A percentile compares a stretch with the other conserved stretches of the same genome.
Evolutionary conservation across 2,888 invertebrate species (phyloP).

Genomic region (Bugula neritina): DNA sequence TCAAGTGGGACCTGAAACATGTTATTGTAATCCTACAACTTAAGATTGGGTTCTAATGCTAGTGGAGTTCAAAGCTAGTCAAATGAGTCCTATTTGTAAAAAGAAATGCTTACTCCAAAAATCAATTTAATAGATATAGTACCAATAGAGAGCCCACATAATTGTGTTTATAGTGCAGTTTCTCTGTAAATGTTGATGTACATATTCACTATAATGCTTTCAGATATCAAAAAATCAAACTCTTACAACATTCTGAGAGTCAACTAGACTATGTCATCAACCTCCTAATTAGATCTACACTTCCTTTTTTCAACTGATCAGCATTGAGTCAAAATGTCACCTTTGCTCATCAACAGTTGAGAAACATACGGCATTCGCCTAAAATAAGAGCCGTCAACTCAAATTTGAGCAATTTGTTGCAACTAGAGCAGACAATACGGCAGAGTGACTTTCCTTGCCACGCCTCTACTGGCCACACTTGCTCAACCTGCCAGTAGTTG

Average conservation of each 20-base stretch:
- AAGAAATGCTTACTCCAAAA: too few species aligned
- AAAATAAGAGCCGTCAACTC: neutral
- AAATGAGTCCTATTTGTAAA: too few species aligned
- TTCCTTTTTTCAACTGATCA: neutral
- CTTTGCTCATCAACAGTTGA: neutral
- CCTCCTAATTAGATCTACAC: neutral
- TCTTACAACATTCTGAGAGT: neutral
- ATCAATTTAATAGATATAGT: too few species aligned
- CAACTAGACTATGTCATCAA: neutral
- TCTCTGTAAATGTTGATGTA: too few species aligned
- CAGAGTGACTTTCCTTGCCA: neutral
- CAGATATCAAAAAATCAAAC: constrained; percentile 20
- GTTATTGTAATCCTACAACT: too few species aligned
- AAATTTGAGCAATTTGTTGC: neutral
- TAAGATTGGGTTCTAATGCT: too few species aligned
- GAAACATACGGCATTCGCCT: neutral
- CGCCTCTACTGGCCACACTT: neutral
- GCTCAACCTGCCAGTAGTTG: neutral
- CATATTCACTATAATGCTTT: neutral
- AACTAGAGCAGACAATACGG: neutral
- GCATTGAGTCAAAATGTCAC: neutral
- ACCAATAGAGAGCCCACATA: too few species aligned
- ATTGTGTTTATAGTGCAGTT: too few species aligned
- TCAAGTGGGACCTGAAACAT: too few species aligned
- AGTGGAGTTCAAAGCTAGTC: too few species aligned